Conservation (phyloP, 2,113 vertebrate species). For the Sphyrna mokarran region DNA sequence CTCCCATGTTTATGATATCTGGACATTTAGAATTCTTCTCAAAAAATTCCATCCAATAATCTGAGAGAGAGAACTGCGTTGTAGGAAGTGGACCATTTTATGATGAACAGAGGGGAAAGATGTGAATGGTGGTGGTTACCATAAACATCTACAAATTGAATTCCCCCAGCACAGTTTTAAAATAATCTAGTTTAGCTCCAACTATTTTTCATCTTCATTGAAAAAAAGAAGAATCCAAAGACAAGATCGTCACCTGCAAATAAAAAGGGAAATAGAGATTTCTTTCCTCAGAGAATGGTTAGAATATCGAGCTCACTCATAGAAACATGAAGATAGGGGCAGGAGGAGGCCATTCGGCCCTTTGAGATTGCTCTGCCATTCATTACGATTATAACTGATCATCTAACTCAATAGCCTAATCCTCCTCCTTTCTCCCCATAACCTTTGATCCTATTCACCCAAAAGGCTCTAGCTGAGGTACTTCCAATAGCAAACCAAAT, state of each 20-base stretch:
- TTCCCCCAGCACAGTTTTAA: not conserved
- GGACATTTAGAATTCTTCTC: too few relatives aligned
- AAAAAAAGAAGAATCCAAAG: not conserved
- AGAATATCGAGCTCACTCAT: not conserved
- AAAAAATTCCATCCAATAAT: too few relatives aligned
- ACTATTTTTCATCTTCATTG: not conserved
- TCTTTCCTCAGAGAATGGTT: not conserved
- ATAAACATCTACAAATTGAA: not conserved
- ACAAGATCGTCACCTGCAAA: not conserved
- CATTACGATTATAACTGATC: too few relatives aligned
- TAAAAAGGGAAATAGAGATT: not conserved
- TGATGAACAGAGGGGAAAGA: too few relatives aligned
- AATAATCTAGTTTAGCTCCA: not conserved
- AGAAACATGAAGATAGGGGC: too few relatives aligned
- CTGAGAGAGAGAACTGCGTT: not conserved
- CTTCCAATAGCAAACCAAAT: not conserved
- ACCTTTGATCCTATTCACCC: too few relatives aligned
- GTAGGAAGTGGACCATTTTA: not conserved
- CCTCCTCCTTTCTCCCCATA: too few relatives aligned
- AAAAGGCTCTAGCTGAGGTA: not conserved
- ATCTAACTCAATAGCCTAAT: too few relatives aligned
- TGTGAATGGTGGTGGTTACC: not conserved
- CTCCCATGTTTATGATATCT: too few relatives aligned
- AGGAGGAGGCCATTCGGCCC: too few relatives aligned
- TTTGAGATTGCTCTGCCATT: too few relatives aligned